phyloP scores from a whole-genome alignment of 2,113 vertebrate species.

The Xiphophorus maculatus region DNA sequence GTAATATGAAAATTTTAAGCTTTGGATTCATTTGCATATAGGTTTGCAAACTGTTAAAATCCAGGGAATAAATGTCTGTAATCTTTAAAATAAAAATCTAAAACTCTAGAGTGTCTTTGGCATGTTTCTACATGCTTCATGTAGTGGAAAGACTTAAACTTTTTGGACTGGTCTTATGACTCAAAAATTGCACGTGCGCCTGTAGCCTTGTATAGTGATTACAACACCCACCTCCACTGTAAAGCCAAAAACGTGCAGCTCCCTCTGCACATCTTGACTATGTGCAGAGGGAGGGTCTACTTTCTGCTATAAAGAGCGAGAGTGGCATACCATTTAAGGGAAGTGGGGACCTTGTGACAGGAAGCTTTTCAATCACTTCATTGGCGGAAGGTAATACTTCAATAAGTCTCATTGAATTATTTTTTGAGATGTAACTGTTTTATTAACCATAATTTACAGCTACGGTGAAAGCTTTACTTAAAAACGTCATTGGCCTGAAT shows the following conservation, averaged over 20 bases:
- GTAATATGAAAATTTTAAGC: too few relatives aligned
- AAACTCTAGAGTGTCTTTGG: neutral
- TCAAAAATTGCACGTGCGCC: neutral
- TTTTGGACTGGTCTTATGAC: neutral
- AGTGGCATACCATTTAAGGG: neutral
- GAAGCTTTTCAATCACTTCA: neutral
- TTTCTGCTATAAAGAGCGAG: neutral
- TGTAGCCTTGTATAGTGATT: neutral
- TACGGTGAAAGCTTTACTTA: neutral
- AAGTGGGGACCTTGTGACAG: neutral
- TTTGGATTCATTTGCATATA: too few relatives aligned
- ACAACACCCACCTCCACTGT: neutral
- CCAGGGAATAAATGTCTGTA: neutral
- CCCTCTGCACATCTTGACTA: neutral
- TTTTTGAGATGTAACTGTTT: neutral
- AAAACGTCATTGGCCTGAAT: neutral
- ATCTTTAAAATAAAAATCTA: neutral
- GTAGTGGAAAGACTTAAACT: neutral
- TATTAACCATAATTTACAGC: neutral
- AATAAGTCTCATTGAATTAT: neutral
- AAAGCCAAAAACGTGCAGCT: too few relatives aligned
- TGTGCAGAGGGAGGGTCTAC: neutral
- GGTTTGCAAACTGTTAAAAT: too few relatives aligned
- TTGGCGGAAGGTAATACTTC: neutral
- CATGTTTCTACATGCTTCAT: neutral